A percentile compares a stretch with the other conserved stretches of the same genome.
Conservation (phyloP, 2,797 vertebrate species). For the Lutra lutra region DNA sequence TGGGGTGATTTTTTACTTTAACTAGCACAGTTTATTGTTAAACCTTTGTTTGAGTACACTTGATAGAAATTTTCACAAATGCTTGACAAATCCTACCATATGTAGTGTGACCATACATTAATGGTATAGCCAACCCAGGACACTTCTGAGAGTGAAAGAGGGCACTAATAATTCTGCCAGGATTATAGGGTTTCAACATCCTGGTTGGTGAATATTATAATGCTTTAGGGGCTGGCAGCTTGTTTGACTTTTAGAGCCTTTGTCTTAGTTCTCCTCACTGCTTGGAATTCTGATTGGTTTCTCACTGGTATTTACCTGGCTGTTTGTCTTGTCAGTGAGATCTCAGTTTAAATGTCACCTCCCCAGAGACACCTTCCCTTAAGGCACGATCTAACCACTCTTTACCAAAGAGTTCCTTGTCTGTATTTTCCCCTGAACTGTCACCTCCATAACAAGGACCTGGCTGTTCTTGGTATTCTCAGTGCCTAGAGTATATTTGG, state of each 20-base stretch:
- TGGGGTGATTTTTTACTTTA: conserved; percentile 2
- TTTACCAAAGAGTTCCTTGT: neutral
- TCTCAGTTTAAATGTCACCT: conserved; percentile 35
- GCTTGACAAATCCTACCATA: neutral
- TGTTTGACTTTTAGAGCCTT: conserved; percentile 29
- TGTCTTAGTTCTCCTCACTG: neutral
- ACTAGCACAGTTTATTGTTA: conserved; percentile 16
- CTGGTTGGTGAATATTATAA: neutral
- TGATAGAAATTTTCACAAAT: conserved; percentile 4
- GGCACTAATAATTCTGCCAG: neutral
- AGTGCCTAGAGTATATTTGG: neutral
- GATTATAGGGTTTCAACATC: neutral
- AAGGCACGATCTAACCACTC: neutral
- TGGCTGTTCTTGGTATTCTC: neutral
- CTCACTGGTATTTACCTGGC: neutral
- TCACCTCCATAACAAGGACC: neutral
- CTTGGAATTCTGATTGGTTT: neutral
- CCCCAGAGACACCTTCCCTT: neutral
- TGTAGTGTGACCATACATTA: neutral
- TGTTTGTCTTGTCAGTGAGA: neutral
- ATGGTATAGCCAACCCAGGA: neutral
- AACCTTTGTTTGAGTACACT: conserved; percentile 18
- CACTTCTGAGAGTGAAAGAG: neutral
- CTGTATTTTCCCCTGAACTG: neutral
- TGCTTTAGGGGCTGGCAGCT: neutral